phyloP scores from a whole-genome alignment of 2,797 vertebrate species.

The Carcharodon carcharias region DNA sequence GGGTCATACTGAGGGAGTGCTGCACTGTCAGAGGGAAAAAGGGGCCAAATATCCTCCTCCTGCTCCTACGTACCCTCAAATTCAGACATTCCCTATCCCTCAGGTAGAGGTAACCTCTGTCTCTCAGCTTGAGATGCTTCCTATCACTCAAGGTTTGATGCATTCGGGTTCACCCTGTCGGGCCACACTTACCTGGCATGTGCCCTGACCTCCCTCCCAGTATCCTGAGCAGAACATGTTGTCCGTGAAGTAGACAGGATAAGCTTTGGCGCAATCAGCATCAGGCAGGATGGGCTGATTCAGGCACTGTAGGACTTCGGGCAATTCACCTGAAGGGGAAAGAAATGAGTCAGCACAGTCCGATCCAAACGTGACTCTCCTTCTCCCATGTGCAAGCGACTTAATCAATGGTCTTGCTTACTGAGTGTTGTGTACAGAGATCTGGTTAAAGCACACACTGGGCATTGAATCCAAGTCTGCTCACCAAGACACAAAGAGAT shows the following conservation, averaged over 20 bases:
- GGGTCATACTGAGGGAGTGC: too few species aligned
- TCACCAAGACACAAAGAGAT: too few species aligned
- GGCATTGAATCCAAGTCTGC: too few species aligned
- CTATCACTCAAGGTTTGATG: too few species aligned
- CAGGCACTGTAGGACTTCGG: conserved; percentile 55
- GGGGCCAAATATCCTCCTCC: too few species aligned
- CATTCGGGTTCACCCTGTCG: background rate
- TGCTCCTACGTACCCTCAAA: too few species aligned
- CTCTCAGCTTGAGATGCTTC: too few species aligned
- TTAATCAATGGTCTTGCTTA: background rate
- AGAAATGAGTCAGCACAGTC: background rate
- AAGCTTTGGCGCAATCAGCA: conserved; percentile 52
- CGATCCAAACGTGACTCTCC: background rate
- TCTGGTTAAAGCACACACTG: too few species aligned
- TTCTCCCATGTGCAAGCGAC: background rate
- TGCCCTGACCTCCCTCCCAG: conserved; percentile 55
- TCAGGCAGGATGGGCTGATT: conserved; percentile 55
- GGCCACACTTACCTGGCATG: conserved; percentile 51
- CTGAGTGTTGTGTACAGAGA: too few species aligned
- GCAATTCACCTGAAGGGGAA: conserved; percentile 46
- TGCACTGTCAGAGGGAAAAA: too few species aligned
- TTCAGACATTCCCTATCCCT: too few species aligned
- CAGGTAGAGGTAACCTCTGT: too few species aligned
- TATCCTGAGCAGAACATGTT: conserved; percentile 60
- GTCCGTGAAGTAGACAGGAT: conserved; percentile 50